phyloP scores from a whole-genome alignment of 2,797 vertebrate genomes.

The Pipistrellus pipistrellus region DNA sequence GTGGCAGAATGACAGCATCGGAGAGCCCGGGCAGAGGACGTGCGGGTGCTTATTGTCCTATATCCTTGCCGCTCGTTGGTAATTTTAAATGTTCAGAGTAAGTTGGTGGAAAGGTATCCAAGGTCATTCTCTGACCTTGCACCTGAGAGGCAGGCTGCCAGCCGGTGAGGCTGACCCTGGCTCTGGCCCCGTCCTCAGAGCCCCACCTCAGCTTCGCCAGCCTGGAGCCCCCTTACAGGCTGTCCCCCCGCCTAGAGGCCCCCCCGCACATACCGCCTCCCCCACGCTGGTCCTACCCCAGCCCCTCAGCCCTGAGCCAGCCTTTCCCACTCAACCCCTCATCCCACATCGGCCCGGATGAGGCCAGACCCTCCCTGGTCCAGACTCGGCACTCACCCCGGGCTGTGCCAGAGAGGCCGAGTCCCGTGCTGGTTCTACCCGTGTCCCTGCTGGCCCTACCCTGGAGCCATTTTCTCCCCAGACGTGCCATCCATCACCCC shows the following conservation, averaged over 20 bases:
- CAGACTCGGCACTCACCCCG: background rate
- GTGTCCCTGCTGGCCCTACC: background rate
- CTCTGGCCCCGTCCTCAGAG: background rate
- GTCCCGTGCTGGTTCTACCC: too few species aligned
- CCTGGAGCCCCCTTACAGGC: background rate
- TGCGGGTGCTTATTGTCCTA: fast-evolving
- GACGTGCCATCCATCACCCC: background rate
- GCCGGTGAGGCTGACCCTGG: background rate
- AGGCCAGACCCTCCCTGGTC: too few species aligned
- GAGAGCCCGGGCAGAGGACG: background rate
- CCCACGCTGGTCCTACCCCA: background rate
- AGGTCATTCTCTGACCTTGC: background rate
- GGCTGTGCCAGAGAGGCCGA: background rate
- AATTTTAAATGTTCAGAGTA: background rate
- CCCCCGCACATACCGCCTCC: fast-evolving
- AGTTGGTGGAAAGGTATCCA: background rate
- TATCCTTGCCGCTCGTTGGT: too few species aligned
- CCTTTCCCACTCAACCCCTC: background rate
- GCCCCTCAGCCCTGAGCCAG: background rate
- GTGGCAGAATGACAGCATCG: background rate
- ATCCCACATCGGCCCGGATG: background rate
- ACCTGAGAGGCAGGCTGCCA: background rate
- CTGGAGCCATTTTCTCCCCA: background rate
- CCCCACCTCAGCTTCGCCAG: background rate
- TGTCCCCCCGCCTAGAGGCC: background rate